Percentiles rank a stretch among this genome's conserved stretches.
phyloP scores from a whole-genome alignment of 2,797 vertebrate genomes.

The Phalloptychus januarius region DNA sequence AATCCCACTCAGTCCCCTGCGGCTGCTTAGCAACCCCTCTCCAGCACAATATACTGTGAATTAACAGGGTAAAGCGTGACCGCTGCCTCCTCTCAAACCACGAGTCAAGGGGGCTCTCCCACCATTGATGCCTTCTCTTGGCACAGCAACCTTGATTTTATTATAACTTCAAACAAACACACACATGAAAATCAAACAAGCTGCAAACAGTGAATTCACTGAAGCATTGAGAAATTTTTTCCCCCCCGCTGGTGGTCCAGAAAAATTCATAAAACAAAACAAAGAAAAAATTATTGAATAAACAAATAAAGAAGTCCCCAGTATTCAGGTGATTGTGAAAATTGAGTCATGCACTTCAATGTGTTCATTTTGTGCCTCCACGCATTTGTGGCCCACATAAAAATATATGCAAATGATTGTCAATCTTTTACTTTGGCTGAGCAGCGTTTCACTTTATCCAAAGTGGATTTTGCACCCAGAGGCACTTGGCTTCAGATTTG shows the following conservation, averaged over 20 bases:
- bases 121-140: constrained; percentile 65
- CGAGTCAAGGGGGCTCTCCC: constrained; percentile 72
- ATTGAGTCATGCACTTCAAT: not conserved
- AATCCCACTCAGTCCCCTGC: constrained; percentile 78
- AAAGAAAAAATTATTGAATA: not conserved
- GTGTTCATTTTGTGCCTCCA: not conserved
- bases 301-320: not conserved
- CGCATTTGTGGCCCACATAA: constrained; percentile 26
- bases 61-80: constrained; percentile 79
- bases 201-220: constrained; percentile 24
- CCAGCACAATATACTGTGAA: constrained; percentile 79
- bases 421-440: constrained; percentile 34
- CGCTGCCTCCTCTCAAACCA: constrained; percentile 76
- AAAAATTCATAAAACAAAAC: not conserved
- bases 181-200: constrained; percentile 28
- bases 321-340: not conserved
- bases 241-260: not conserved
- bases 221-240: constrained; percentile 1
- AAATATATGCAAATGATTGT: constrained; percentile 17
- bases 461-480: constrained; percentile 49
- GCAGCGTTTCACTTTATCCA: constrained; percentile 36
- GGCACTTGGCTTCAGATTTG: constrained; percentile 35
- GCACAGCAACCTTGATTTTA: constrained; percentile 48
- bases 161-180: constrained; percentile 24
- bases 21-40: constrained; percentile 85